Conservation (phyloP, 1,140 invertebrate species). For the Maniola jurtina region DNA sequence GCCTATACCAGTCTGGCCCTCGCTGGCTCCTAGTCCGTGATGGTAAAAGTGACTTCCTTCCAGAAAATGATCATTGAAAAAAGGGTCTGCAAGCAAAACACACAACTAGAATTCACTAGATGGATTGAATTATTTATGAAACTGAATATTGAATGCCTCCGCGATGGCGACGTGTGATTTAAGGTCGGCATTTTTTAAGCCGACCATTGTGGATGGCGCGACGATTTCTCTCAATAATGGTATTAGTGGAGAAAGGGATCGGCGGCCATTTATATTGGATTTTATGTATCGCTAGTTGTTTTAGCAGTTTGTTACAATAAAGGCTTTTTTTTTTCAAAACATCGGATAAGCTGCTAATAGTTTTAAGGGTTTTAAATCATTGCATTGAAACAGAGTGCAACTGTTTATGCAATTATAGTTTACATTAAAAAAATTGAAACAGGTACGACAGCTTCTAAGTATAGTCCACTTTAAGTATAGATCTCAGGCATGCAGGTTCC, state of each 20-base stretch:
- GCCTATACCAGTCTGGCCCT: too few species aligned
- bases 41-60: too few species aligned
- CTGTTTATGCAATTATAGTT: too few species aligned
- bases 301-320: background rate
- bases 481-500: too few species aligned
- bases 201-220: slow-evolving; percentile 6
- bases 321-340: background rate
- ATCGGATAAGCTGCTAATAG: too few species aligned
- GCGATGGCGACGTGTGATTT: slow-evolving; percentile 8
- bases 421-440: background rate
- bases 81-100: background rate
- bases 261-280: background rate
- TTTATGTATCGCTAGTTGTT: slow-evolving; percentile 5
- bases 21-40: too few species aligned
- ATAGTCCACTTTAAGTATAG: too few species aligned
- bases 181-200: slow-evolving; percentile 11
- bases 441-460: too few species aligned
- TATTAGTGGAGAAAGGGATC: slow-evolving; percentile 5
- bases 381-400: too few species aligned
- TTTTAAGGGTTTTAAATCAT: too few species aligned
- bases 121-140: slow-evolving; percentile 13
- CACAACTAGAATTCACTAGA: background rate
- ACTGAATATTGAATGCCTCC: slow-evolving; percentile 12
- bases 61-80: background rate
- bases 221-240: slow-evolving; percentile 18